Conservation (phyloP, 1,140 invertebrate species). For the Zaprionus kolodkinae region DNA sequence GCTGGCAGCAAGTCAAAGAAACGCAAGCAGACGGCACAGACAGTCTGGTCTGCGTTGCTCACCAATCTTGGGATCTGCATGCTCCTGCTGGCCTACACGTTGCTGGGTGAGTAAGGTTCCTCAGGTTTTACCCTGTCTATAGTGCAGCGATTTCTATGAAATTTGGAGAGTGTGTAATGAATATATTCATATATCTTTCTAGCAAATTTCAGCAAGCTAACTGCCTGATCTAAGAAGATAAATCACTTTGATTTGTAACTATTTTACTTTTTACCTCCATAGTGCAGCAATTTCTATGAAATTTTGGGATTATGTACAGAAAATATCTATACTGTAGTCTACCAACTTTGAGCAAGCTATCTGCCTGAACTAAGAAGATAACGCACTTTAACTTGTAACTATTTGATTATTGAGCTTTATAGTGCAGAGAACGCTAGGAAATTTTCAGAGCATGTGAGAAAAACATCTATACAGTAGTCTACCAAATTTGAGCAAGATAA, state of each 20-base stretch:
- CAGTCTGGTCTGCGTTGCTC: constrained; percentile 88
- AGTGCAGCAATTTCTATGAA: too few species aligned
- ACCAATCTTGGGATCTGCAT: constrained; percentile 95
- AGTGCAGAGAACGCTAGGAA: neutral
- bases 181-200: neutral
- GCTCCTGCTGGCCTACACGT: constrained; percentile 94
- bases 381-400: too few species aligned
- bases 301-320: too few species aligned
- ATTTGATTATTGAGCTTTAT: neutral
- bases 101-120: constrained; percentile 86
- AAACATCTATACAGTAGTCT: neutral
- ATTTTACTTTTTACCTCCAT: too few species aligned
- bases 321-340: too few species aligned
- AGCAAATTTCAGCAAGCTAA: neutral
- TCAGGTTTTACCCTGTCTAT: neutral
- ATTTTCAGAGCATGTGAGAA: neutral
- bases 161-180: neutral
- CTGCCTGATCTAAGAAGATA: neutral
- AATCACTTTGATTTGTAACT: too few species aligned
- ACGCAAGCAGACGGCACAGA: constrained; percentile 70
- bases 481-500: neutral
- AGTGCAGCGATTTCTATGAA: neutral
- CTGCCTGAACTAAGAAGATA: too few species aligned
- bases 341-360: too few species aligned
- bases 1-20: constrained; percentile 73